A percentile compares a stretch with the other conserved stretches of the same genome.
Conservation (phyloP, 2,797 vertebrate species). For the Silurus lanzhouensis region DNA sequence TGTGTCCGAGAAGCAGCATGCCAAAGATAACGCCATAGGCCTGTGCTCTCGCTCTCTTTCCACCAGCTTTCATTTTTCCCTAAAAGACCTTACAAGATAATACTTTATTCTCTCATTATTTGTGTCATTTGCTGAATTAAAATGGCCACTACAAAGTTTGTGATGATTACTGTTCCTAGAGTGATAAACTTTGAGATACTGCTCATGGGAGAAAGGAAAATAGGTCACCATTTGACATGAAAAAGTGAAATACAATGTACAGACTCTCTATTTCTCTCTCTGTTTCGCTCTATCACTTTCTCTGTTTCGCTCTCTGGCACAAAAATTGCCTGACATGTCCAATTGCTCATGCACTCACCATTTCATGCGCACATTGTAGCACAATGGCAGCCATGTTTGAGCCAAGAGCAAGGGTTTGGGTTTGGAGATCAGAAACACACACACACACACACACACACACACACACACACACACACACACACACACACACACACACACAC, state of each 20-base stretch:
- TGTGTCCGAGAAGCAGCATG: slow-evolving; percentile 52
- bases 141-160: neutral
- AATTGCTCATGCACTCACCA: too few species aligned
- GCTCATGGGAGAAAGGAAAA: neutral
- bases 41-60: slow-evolving; percentile 41
- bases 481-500: neutral
- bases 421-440: neutral
- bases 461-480: neutral
- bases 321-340: neutral
- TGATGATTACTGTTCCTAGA: neutral
- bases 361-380: neutral
- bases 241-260: neutral
- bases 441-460: neutral
- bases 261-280: neutral
- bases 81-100: neutral
- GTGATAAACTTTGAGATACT: neutral
- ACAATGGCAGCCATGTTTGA: neutral
- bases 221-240: neutral
- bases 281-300: neutral
- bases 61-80: neutral
- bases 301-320: neutral
- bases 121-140: neutral
- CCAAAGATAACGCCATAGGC: slow-evolving; percentile 57
- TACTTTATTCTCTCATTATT: neutral
- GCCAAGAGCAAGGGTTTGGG: too few species aligned